A percentile compares a stretch with the other conserved stretches of the same genome.
Evolutionary conservation across 2,797 vertebrate species (phyloP).

Genomic region (Sebastes iracundus): DNA sequence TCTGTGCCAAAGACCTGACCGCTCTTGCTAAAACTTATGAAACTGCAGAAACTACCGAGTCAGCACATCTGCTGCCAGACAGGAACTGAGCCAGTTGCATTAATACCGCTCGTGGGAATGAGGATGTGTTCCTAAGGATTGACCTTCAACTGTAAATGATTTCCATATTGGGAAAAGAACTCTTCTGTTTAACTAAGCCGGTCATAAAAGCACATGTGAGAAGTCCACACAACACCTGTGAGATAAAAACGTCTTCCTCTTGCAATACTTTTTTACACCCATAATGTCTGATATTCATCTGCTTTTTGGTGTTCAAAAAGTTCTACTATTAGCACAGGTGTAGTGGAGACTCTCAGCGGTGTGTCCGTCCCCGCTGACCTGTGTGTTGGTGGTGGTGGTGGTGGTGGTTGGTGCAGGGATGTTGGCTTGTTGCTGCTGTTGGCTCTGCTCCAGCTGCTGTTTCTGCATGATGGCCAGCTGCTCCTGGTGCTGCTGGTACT

Average conservation of each 20-base stretch:
- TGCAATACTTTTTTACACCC: not conserved
- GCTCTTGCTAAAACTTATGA: not conserved
- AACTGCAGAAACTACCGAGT: conserved; percentile 16
- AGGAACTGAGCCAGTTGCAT: conserved; percentile 26
- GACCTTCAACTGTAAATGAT: conserved; percentile 40
- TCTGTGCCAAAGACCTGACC: conserved; percentile 2
- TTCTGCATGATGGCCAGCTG: conserved; percentile 99
- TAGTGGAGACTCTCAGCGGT: fast-evolving
- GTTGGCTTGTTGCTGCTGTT: conserved; percentile 87
- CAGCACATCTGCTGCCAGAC: conserved; percentile 44
- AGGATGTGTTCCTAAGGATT: conserved; percentile 34
- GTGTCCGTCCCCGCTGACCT: conserved; percentile 81
- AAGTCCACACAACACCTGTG: not conserved
- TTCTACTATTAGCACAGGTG: not conserved
- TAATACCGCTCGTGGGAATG: conserved; percentile 32
- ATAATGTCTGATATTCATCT: not conserved
- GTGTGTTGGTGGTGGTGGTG: conserved; percentile 78
- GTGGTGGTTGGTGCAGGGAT: conserved; percentile 72
- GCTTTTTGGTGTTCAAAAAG: not conserved
- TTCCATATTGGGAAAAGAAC: not conserved
- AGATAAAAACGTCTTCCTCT: not conserved
- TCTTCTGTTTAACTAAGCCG: not conserved
- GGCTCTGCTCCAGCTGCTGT: conserved; percentile 97
- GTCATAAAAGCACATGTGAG: not conserved
- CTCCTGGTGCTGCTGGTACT: conserved; percentile 99